Conservation (phyloP, 2,888 invertebrate genomes). For the Mycalesis mineus region DNA sequence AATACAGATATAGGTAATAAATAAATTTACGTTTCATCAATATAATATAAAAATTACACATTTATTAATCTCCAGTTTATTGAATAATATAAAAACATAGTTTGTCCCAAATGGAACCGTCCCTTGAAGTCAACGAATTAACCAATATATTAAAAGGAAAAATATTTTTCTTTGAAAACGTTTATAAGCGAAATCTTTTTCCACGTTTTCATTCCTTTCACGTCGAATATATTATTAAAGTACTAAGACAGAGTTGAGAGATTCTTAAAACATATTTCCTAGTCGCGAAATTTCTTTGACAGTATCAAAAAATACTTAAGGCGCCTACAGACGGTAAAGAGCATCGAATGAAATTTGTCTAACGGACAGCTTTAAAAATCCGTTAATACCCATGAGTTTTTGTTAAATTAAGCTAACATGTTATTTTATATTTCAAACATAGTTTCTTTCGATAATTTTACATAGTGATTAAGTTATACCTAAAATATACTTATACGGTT, state of each 20-base stretch:
- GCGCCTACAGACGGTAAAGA: background rate
- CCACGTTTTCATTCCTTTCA: slow-evolving; percentile 18
- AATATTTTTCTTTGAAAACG: slow-evolving; percentile 18
- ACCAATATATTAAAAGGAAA: slow-evolving; percentile 13
- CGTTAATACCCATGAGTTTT: no score
- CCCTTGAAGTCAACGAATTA: slow-evolving; percentile 6
- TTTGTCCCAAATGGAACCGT: background rate
- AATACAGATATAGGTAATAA: no score
- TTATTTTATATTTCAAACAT: no score
- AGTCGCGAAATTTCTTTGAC: slow-evolving; percentile 9
- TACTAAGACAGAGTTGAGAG: slow-evolving; percentile 11
- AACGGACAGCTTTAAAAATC: no score
- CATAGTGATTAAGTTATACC: no score
- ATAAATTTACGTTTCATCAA: no score
- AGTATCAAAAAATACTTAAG: slow-evolving; percentile 10
- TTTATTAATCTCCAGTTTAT: slow-evolving; percentile 8
- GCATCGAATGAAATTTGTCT: background rate
- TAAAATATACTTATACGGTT: no score
- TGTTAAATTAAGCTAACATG: no score
- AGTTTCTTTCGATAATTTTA: no score
- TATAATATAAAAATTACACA: background rate
- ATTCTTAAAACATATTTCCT: slow-evolving; percentile 15
- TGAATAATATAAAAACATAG: slow-evolving; percentile 2
- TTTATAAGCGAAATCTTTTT: slow-evolving; percentile 19
- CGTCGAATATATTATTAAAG: slow-evolving; percentile 14